These are phyloP conservation scores for Drosophila pegasa DNA, from an alignment of 2,888 invertebrate species.

Conservation along the genomic window DNA sequence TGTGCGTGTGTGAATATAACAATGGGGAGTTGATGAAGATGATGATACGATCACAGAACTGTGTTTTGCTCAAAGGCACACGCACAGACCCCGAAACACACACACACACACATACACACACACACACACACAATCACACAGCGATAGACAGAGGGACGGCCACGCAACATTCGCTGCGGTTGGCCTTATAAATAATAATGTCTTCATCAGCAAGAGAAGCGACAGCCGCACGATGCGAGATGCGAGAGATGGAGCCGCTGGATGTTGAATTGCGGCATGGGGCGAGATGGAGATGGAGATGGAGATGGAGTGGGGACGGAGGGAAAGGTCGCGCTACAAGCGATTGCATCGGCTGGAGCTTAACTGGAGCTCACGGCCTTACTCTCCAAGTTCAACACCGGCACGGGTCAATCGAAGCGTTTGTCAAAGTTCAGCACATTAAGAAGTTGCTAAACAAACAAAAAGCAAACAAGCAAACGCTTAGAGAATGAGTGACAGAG, in stretches of 20 bases:
- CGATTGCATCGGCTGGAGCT: conserved; percentile 47
- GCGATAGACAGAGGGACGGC: conserved; percentile 18
- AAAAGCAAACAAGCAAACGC: too few relatives aligned
- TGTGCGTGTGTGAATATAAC: conserved; percentile 7
- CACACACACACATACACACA: conserved; percentile 22
- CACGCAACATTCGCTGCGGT: conserved; percentile 59
- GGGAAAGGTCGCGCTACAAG: conserved; percentile 20
- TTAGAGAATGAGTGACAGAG: too few relatives aligned
- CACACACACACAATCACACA: conserved; percentile 17
- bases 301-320: background rate
- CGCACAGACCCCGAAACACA: conserved; percentile 13
- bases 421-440: background rate
- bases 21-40: conserved; percentile 39
- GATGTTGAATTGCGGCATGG: conserved; percentile 1
- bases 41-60: conserved; percentile 36
- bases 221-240: conserved; percentile 37
- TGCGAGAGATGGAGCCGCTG: conserved; percentile 11
- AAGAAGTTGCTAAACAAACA: too few relatives aligned
- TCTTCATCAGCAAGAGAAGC: conserved; percentile 61
- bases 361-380: conserved; percentile 31
- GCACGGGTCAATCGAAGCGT: conserved; percentile 28
- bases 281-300: background rate
- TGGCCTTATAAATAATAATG: conserved; percentile 71
- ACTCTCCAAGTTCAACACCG: conserved; percentile 13
- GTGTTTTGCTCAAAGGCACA: conserved; percentile 35